These are phyloP conservation scores for Noctua janthe DNA, from an alignment of 2,888 invertebrate species.

Conservation along the genomic window DNA sequence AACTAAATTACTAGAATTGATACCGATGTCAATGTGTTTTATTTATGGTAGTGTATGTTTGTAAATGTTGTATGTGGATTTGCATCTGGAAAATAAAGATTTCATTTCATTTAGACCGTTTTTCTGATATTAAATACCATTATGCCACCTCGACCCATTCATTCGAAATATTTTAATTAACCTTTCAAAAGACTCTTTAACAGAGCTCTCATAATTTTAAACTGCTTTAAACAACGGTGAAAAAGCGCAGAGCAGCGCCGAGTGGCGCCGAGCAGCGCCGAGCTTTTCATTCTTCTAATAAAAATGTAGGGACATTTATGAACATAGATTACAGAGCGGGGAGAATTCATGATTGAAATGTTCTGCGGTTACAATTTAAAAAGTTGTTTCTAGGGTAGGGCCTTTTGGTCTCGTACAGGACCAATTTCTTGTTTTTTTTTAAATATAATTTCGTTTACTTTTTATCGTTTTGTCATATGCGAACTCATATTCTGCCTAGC, in stretches of 20 bases:
- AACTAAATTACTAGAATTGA: no score
- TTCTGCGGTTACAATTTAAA: not conserved
- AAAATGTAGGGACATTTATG: conserved; percentile 15
- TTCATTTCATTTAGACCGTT: not conserved
- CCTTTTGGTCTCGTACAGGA: no score
- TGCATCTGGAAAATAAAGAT: no score
- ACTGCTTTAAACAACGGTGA: conserved; percentile 22
- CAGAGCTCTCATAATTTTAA: conserved; percentile 23
- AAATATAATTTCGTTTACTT: no score
- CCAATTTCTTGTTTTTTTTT: no score
- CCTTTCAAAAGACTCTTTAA: conserved; percentile 10
- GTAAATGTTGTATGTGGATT: no score
- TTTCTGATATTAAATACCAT: conserved; percentile 2
- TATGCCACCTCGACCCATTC: conserved; percentile 10
- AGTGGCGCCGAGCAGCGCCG: not conserved
- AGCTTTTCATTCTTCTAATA: conserved; percentile 13
- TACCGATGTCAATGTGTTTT: no score
- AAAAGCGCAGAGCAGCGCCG: not conserved
- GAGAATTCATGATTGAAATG: not conserved
- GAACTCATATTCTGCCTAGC: no score
- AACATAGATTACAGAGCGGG: not conserved
- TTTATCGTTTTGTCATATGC: no score
- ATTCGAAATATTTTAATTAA: conserved; percentile 32
- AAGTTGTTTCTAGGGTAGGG: not conserved
- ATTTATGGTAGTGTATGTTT: no score